phyloP scores from a whole-genome alignment of 2,113 vertebrate species.

The Leucoraja erinaceus region DNA sequence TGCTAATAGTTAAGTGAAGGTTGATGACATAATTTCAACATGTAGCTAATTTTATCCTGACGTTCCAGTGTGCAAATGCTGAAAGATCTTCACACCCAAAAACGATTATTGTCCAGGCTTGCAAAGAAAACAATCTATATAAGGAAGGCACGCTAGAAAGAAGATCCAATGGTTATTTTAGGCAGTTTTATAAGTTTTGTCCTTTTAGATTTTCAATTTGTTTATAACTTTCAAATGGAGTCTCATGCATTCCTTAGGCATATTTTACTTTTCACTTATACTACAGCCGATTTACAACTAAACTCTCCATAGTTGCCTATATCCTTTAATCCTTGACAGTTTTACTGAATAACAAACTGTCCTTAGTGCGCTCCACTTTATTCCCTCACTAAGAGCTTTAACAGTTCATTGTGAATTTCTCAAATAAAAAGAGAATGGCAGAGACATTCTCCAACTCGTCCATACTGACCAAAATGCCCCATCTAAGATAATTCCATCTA shows the following conservation, averaged over 20 bases:
- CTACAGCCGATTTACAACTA: background rate
- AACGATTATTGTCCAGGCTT: constrained; percentile 26
- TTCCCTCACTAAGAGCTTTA: background rate
- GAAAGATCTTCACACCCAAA: background rate
- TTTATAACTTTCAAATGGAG: background rate
- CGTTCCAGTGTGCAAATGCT: background rate
- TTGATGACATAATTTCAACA: constrained; percentile 17
- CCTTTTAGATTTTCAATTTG: background rate
- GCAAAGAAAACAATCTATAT: background rate
- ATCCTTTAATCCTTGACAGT: background rate
- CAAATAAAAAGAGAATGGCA: background rate
- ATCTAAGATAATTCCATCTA: too few relatives aligned
- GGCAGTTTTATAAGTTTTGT: background rate
- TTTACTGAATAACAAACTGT: background rate
- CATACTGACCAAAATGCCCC: too few relatives aligned
- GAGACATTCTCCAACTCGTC: too few relatives aligned
- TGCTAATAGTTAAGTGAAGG: constrained; percentile 30
- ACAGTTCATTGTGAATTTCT: background rate
- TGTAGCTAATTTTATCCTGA: background rate
- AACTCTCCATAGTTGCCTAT: background rate
- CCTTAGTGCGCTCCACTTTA: background rate
- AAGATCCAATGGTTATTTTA: background rate
- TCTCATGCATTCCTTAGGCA: background rate
- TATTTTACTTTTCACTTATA: background rate
- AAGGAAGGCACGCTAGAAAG: background rate